These are phyloP conservation scores for Drosophila micromelanica DNA, from an alignment of 1,140 invertebrate genomes.

Conservation along the genomic window DNA sequence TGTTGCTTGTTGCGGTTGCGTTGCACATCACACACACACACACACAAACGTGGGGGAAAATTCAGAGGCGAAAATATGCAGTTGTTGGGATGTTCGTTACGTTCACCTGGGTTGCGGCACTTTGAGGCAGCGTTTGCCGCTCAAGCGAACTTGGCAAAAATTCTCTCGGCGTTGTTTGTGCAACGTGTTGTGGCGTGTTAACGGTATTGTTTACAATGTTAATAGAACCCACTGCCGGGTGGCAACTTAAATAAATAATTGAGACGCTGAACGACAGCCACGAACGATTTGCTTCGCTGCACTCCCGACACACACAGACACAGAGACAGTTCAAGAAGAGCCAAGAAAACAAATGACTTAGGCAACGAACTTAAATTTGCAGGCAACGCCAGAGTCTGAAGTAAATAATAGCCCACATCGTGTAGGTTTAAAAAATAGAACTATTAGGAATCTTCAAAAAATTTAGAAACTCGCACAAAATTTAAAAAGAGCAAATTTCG, in stretches of 20 bases:
- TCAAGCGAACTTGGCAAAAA: conserved; percentile 19
- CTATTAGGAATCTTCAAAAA: neutral
- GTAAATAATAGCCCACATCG: conserved; percentile 10
- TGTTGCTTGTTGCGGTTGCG: conserved; percentile 49
- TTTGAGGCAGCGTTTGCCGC: neutral
- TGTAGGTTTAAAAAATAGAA: conserved; percentile 1
- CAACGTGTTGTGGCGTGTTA: conserved; percentile 67
- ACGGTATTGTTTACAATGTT: conserved; percentile 80
- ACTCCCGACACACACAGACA: conserved; percentile 9
- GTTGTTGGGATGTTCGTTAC: conserved; percentile 49
- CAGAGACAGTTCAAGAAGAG: conserved; percentile 12
- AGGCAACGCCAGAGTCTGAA: conserved; percentile 9
- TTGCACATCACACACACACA: conserved; percentile 29
- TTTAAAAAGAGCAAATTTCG: no score
- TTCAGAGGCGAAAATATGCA: conserved; percentile 49
- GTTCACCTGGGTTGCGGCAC: conserved; percentile 46
- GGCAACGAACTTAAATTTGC: conserved; percentile 63
- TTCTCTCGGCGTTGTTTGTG: conserved; percentile 39
- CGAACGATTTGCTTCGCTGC: conserved; percentile 60
- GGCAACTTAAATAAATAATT: conserved; percentile 75
- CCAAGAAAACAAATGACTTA: conserved; percentile 69
- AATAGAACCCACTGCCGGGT: conserved; percentile 70
- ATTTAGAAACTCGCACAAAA: no score
- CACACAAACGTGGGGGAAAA: conserved; percentile 1
- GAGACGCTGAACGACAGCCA: conserved; percentile 45